A percentile compares a stretch with the other conserved stretches of the same genome.
These are phyloP conservation scores for Diarsia brunnea DNA, from an alignment of 2,888 invertebrate species.

Conservation along the genomic window DNA sequence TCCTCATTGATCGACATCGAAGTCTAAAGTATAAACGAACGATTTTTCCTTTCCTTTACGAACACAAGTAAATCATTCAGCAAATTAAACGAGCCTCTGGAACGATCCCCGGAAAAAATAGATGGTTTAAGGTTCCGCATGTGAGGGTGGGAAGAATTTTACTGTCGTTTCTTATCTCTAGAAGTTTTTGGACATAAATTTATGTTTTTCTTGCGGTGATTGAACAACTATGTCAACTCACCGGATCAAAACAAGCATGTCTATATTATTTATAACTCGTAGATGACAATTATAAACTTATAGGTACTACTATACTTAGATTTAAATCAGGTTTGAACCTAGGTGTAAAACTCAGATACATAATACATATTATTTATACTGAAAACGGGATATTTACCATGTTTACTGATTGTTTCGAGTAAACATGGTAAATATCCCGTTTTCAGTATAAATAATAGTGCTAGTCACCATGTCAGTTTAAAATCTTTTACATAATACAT, in stretches of 20 bases:
- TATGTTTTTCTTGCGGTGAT: background rate
- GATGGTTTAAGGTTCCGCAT: slow-evolving; percentile 61
- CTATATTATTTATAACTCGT: background rate
- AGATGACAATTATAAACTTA: background rate
- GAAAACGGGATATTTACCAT: too few relatives aligned
- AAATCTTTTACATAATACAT: too few relatives aligned
- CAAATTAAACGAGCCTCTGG: slow-evolving; percentile 71
- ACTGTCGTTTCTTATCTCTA: slow-evolving; percentile 1
- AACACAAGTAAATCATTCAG: slow-evolving; percentile 71
- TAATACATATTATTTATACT: too few relatives aligned
- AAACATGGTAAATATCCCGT: too few relatives aligned
- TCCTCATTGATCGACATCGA: slow-evolving; percentile 55
- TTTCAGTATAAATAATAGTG: too few relatives aligned
- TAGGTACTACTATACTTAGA: background rate
- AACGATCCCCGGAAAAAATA: slow-evolving; percentile 63
- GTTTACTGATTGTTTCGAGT: too few relatives aligned
- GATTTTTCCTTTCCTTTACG: slow-evolving; percentile 60
- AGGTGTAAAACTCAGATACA: background rate
- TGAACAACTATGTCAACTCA: background rate
- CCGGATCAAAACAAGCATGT: background rate
- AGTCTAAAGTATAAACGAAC: slow-evolving; percentile 61
- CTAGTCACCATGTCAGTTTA: too few relatives aligned
- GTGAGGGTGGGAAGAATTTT: background rate
- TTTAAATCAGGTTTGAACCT: background rate
- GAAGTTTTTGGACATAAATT: background rate